These are phyloP conservation scores for Ctenopoma kingsleyae DNA, from an alignment of 2,797 vertebrate genomes.

Conservation along the genomic window DNA sequence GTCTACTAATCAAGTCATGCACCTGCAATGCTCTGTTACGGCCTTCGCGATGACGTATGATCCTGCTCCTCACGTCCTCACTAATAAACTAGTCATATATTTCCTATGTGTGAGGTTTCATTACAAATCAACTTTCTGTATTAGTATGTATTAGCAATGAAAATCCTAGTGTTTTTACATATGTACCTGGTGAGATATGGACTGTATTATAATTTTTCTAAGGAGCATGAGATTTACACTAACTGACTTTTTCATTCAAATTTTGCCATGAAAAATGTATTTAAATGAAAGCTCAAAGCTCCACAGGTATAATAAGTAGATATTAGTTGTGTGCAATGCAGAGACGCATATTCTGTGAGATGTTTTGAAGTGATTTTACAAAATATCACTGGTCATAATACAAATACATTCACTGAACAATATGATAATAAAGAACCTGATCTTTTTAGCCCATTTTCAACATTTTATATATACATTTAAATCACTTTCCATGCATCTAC, in stretches of 20 bases:
- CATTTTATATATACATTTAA: neutral
- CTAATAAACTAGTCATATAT: neutral
- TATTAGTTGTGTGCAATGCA: no score
- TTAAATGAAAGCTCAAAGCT: no score
- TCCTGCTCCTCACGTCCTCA: neutral
- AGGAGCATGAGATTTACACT: neutral
- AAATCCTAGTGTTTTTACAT: neutral
- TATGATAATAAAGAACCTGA: no score
- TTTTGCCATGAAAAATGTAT: neutral
- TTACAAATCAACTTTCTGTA: neutral
- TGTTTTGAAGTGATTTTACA: no score
- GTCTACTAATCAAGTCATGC: slow-evolving; percentile 55
- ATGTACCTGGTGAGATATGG: neutral
- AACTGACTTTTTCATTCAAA: neutral
- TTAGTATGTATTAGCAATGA: neutral
- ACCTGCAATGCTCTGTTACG: slow-evolving; percentile 49
- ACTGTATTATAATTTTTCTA: neutral
- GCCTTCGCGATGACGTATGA: neutral
- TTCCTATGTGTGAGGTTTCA: neutral
- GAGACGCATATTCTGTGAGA: no score
- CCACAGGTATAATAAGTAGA: no score
- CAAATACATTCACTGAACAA: neutral
- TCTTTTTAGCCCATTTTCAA: no score
- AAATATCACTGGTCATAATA: neutral
- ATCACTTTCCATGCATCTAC: neutral